Percentiles rank a stretch among this genome's conserved stretches.
Evolutionary conservation across 2,888 invertebrate genomes (phyloP).

Genomic region (Eilema depressum): DNA sequence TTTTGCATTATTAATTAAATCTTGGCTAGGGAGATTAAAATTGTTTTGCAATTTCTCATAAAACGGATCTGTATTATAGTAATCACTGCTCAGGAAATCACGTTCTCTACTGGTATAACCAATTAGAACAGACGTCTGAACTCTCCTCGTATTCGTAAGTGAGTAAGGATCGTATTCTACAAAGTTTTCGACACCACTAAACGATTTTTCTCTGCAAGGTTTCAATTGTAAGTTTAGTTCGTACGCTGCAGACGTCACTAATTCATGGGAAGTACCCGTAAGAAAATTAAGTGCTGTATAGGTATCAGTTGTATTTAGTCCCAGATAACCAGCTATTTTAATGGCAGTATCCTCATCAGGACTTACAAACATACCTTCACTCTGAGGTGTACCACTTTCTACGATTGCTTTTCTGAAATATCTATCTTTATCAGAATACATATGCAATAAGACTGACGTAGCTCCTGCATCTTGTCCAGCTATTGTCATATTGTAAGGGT

Average conservation of each 20-base stretch:
- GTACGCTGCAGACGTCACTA: conserved; percentile 69
- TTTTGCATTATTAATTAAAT: conserved; percentile 59
- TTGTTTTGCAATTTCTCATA: conserved; percentile 66
- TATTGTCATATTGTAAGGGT: conserved; percentile 78
- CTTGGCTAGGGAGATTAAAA: conserved; percentile 68
- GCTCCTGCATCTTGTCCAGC: conserved; percentile 79
- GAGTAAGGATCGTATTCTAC: conserved; percentile 72
- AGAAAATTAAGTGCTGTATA: conserved; percentile 73
- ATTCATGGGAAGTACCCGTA: conserved; percentile 58
- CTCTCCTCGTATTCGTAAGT: conserved; percentile 69
- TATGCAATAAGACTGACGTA: conserved; percentile 71
- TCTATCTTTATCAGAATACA: conserved; percentile 75
- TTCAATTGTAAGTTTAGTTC: conserved; percentile 66
- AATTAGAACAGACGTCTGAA: conserved; percentile 74
- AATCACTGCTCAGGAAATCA: conserved; percentile 54
- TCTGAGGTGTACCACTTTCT: conserved; percentile 78
- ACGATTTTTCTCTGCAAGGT: conserved; percentile 77
- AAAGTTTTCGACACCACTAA: conserved; percentile 75
- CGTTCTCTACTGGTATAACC: conserved; percentile 74
- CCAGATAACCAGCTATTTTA: conserved; percentile 72
- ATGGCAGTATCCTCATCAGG: conserved; percentile 69
- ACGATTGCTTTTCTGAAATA: conserved; percentile 76
- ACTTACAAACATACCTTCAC: conserved; percentile 71
- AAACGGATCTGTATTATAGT: conserved; percentile 71
- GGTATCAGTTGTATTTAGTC: conserved; percentile 67